These are phyloP conservation scores for Amia ocellicauda DNA, from an alignment of 2,113 vertebrate genomes.

Conservation along the genomic window DNA sequence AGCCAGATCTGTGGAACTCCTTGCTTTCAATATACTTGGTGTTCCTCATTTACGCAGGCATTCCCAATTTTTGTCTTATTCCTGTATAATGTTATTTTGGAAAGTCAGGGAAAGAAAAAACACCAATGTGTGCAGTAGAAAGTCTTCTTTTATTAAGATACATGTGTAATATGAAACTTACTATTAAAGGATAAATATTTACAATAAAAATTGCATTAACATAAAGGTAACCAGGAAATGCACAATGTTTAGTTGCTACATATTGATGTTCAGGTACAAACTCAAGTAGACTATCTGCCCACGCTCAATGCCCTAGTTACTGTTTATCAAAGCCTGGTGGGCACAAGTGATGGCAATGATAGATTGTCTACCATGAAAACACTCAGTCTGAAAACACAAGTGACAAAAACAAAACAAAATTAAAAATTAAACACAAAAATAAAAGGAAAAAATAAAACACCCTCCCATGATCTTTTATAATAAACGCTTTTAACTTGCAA, in stretches of 20 bases:
- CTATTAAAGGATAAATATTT: constrained; percentile 64
- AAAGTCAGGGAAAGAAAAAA: too few relatives aligned
- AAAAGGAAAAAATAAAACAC: not conserved
- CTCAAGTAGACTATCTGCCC: constrained; percentile 18
- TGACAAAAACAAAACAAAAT: constrained; percentile 7
- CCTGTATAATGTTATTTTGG: too few relatives aligned
- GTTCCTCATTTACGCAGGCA: too few relatives aligned
- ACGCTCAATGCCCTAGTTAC: constrained; percentile 13
- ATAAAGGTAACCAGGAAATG: constrained; percentile 53
- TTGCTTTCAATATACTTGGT: too few relatives aligned
- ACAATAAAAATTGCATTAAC: constrained; percentile 61
- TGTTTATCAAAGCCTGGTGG: constrained; percentile 22
- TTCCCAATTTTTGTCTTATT: too few relatives aligned
- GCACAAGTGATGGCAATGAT: constrained; percentile 40
- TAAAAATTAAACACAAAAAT: constrained; percentile 5
- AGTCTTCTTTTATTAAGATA: constrained; percentile 63
- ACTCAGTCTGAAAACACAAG: not conserved
- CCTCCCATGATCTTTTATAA: not conserved
- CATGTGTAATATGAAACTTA: constrained; percentile 70
- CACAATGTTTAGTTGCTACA: constrained; percentile 33
- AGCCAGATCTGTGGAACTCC: too few relatives aligned
- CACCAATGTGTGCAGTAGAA: constrained; percentile 49
- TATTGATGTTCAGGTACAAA: constrained; percentile 21
- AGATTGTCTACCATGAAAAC: constrained; percentile 55
- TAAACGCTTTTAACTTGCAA: not conserved